phyloP scores from a whole-genome alignment of 2,888 invertebrate genomes.

The Elegia similella region DNA sequence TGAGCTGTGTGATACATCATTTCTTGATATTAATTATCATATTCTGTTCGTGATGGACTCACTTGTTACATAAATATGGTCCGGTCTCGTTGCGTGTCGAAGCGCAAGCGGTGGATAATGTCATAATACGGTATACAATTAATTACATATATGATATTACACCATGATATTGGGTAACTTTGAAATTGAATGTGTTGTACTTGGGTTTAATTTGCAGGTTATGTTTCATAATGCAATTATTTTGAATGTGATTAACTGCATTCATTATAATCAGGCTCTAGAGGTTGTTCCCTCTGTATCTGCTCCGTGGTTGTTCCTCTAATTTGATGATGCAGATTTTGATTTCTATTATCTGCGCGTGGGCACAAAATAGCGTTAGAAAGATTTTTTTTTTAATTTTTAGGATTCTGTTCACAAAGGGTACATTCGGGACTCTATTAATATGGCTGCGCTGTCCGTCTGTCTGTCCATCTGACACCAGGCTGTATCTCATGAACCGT shows the following conservation, averaged over 20 bases:
- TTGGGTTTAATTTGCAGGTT: background rate
- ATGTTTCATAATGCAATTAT: background rate
- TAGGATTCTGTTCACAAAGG: too few species aligned
- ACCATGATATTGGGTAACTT: background rate
- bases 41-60: background rate
- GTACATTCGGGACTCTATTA: too few species aligned
- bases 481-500: too few species aligned
- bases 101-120: constrained; percentile 6
- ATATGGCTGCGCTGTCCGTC: too few species aligned
- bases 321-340: too few species aligned
- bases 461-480: too few species aligned
- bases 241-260: background rate
- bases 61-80: constrained; percentile 3
- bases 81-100: constrained; percentile 4
- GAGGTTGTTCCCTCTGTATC: too few species aligned
- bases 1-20: constrained; percentile 6
- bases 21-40: constrained; percentile 3
- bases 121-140: background rate
- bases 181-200: background rate
- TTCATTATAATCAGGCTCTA: background rate
- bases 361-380: too few species aligned
- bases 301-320: too few species aligned
- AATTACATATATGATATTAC: background rate
- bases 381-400: too few species aligned
- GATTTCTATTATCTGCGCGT: too few species aligned